Conservation (phyloP, 2,888 invertebrate species). For the Vesta saturnalis region DNA sequence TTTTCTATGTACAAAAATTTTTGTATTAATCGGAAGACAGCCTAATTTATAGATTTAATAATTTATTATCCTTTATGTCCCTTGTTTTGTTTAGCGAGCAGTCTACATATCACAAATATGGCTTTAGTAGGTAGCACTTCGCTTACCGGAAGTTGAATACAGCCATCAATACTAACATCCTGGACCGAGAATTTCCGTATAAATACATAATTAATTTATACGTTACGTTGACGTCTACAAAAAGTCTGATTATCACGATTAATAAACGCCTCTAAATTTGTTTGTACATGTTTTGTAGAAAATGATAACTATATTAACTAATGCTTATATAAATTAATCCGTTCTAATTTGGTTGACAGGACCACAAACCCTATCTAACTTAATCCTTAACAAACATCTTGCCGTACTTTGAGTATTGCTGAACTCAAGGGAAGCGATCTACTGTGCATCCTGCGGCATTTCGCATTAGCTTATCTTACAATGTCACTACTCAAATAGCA, state of each 20-base stretch:
- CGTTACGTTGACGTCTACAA: background rate
- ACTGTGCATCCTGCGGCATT: constrained; percentile 36
- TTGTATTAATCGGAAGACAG: constrained; percentile 26
- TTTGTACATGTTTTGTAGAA: background rate
- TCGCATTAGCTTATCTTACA: constrained; percentile 34
- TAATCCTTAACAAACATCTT: constrained; percentile 26
- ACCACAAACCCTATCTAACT: constrained; percentile 22
- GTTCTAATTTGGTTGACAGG: constrained; percentile 25
- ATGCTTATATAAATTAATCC: constrained; percentile 19
- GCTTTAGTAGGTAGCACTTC: constrained; percentile 34
- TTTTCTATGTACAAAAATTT: constrained; percentile 8
- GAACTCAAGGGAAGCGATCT: constrained; percentile 27
- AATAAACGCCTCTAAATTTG: background rate
- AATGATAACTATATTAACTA: background rate
- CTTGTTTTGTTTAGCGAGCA: constrained; percentile 39
- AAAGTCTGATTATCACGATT: background rate
- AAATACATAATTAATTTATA: constrained; percentile 26
- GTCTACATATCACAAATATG: constrained; percentile 39
- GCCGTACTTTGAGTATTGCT: constrained; percentile 25
- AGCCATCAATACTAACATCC: constrained; percentile 40
- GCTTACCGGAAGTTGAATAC: constrained; percentile 39
- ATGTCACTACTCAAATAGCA: constrained; percentile 32
- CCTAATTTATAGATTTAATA: constrained; percentile 41
- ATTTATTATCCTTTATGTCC: constrained; percentile 36
- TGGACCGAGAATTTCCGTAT: constrained; percentile 27